Conservation (phyloP, 2,888 invertebrate species). For the Mellilla xanthometata region DNA sequence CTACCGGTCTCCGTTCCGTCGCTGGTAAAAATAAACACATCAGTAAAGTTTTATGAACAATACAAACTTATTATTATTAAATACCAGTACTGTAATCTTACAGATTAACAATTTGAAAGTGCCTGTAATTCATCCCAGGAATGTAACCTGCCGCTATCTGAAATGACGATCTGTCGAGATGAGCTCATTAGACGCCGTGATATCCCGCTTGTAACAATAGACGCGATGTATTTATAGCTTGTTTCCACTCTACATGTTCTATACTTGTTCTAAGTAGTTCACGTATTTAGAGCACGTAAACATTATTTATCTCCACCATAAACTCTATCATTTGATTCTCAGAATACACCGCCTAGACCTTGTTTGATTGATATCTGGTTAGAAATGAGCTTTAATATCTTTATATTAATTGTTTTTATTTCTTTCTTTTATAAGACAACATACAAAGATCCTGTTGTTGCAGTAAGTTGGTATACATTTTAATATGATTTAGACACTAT, state of each 20-base stretch:
- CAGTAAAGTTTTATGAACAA: too few relatives aligned
- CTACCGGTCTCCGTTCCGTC: too few relatives aligned
- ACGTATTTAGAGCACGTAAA: slow-evolving; percentile 42
- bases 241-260: slow-evolving; percentile 26
- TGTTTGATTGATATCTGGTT: slow-evolving; percentile 5
- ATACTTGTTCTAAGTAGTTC: slow-evolving; percentile 25
- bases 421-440: too few relatives aligned
- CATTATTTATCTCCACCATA: slow-evolving; percentile 30
- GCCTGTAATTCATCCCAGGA: too few relatives aligned
- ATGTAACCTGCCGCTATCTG: not conserved
- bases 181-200: not conserved
- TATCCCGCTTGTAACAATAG: not conserved
- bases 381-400: not conserved
- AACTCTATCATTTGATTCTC: slow-evolving; percentile 22
- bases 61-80: too few relatives aligned
- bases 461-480: too few relatives aligned
- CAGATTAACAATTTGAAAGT: too few relatives aligned
- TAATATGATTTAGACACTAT: too few relatives aligned
- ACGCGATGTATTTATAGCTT: slow-evolving; percentile 11
- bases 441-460: too few relatives aligned
- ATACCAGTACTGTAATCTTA: too few relatives aligned
- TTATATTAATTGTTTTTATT: too few relatives aligned
- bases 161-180: not conserved
- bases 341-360: slow-evolving; percentile 11
- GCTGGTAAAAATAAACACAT: too few relatives aligned